Conservation (phyloP, 2,113 vertebrate species). For the Pelmatolapia mariae region DNA sequence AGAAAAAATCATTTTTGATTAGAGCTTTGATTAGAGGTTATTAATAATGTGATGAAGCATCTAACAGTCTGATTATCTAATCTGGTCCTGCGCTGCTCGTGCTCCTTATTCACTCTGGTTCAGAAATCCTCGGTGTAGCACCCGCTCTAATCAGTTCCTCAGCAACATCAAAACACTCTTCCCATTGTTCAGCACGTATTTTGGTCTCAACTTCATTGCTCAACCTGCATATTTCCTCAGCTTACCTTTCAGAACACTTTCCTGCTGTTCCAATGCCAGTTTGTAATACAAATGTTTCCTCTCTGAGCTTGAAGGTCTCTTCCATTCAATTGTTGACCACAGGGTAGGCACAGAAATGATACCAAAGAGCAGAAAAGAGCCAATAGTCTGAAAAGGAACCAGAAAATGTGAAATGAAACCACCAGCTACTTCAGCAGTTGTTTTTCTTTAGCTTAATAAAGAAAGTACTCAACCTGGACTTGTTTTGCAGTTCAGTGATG, state of each 20-base stretch:
- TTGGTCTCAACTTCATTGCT: neutral
- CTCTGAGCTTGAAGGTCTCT: neutral
- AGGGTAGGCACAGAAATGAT: neutral
- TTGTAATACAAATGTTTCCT: neutral
- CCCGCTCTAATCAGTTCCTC: neutral
- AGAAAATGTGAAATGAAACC: neutral
- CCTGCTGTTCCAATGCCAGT: neutral
- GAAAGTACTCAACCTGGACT: neutral
- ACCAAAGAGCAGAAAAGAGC: neutral
- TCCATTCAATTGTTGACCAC: rapidly evolving
- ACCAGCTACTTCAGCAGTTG: neutral
- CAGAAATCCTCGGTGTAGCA: neutral
- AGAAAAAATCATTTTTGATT: neutral
- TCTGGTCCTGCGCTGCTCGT: rapidly evolving
- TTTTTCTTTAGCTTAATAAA: neutral
- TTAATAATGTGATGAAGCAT: neutral
- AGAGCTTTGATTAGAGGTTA: neutral
- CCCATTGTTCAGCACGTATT: neutral
- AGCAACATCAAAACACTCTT: neutral
- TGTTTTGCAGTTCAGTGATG: neutral
- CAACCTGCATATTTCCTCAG: neutral
- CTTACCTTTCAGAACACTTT: neutral
- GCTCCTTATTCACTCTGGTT: neutral
- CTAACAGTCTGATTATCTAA: neutral
- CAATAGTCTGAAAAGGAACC: neutral